Evolutionary conservation across 2,888 invertebrate species (phyloP).

Genomic region (Maniola hyperantus): DNA sequence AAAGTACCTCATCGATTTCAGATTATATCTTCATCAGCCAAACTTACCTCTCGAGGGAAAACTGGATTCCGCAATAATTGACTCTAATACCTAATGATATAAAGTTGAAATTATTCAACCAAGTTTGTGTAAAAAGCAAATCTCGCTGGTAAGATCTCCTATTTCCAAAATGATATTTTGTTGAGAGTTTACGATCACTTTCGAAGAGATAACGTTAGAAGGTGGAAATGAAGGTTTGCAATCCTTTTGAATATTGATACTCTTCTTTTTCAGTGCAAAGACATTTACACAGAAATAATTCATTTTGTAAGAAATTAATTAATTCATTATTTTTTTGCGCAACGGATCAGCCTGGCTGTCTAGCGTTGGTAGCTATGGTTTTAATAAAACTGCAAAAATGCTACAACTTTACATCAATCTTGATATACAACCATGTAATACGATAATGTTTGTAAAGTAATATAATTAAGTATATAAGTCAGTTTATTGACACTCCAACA

Average conservation of each 20-base stretch:
- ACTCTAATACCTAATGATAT: background rate
- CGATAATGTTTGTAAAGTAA: background rate
- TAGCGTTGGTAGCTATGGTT: too few species aligned
- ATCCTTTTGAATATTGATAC: conserved; percentile 36
- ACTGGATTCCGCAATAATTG: background rate
- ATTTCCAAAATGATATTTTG: conserved; percentile 37
- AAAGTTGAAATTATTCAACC: conserved; percentile 8
- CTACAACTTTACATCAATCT: background rate
- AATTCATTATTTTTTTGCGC: too few species aligned
- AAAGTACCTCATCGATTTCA: conserved; percentile 25
- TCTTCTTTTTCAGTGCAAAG: conserved; percentile 13
- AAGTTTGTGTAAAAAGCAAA: conserved; percentile 26
- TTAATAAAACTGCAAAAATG: too few species aligned
- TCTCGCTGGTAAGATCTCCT: conserved; percentile 32
- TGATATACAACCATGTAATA: too few species aligned
- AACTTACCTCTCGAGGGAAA: conserved; percentile 19
- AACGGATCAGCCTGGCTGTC: too few species aligned
- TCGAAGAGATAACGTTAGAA: conserved; percentile 31
- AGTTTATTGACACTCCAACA: conserved; percentile 27
- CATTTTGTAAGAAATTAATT: too few species aligned
- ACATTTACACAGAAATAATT: too few species aligned
- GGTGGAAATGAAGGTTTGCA: conserved; percentile 28
- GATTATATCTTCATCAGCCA: conserved; percentile 27
- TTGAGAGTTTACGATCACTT: conserved; percentile 37
- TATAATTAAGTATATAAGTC: background rate